Evolutionary conservation across 2,113 vertebrate species (phyloP).

Genomic region (human (Homo sapiens)): DNA sequence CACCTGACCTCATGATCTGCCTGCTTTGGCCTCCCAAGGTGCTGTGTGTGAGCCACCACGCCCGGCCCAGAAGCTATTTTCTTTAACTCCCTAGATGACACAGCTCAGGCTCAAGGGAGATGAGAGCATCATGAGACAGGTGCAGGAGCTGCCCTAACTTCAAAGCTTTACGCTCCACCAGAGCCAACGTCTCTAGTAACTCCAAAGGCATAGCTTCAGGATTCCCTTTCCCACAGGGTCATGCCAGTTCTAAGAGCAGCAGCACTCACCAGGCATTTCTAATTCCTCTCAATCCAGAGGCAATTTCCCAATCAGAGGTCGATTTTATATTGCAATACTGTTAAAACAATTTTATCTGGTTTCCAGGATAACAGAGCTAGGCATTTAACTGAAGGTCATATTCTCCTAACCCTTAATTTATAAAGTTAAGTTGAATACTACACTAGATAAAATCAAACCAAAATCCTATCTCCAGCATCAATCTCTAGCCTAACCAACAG

Average conservation of each 20-base stretch:
- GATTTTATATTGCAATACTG: not conserved
- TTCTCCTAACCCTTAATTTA: not conserved
- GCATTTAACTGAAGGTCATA: not conserved
- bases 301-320: not conserved
- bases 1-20: too few relatives aligned
- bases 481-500: not conserved
- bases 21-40: too few relatives aligned
- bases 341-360: not conserved
- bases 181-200: not conserved
- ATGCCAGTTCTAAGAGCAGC: not conserved
- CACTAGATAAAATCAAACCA: not conserved
- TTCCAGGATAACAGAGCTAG: not conserved
- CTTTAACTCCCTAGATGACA: not conserved
- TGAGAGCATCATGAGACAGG: not conserved
- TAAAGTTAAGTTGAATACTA: not conserved
- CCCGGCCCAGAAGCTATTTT: not conserved
- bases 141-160: not conserved
- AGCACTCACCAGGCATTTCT: not conserved
- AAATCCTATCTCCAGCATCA: not conserved
- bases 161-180: not conserved
- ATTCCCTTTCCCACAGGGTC: not conserved
- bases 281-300: not conserved
- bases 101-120: not conserved
- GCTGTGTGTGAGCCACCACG: too few relatives aligned
- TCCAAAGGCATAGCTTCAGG: not conserved